Base-by-base conservation (phyloP, 1,140 invertebrate genomes). In the Epicauta chinensis region DNA sequence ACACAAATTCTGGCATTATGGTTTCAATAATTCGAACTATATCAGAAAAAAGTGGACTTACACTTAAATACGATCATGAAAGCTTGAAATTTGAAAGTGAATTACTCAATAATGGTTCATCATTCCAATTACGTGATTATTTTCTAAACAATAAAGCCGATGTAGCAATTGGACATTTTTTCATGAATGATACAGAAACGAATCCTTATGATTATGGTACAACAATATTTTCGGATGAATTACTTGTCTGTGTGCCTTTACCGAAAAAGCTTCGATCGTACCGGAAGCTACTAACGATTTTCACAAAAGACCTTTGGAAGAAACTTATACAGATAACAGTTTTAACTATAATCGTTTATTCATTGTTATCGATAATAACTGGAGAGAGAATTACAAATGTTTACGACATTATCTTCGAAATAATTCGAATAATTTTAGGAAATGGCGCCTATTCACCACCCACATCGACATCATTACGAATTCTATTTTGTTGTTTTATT, bases 201-300 rank as follows among this genome's bases (percentile, higher is more conserved):
- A 30, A 14, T n/a, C 49, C 49, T 42, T 51, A 41, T 34, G 39
- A 51, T 16, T 51, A 42, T 34, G 49, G 49, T 0, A 29, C 49
- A n/a, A 4, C 41, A 2, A 13, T 51, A 5, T 42, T 16, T 16
- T 34, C n/a, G 6, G 49, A 51, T 38, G 6, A 12, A 14, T 11
- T 43, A 4, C 10, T 7, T 2, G 16, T 51, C 4, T 23, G n/a
- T 10, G 16, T 31, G 2, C 30, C 30, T 0, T 37, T 31, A 6
- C 39, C 39, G 6, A 51, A 43, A 29, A 42, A 37, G 29, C 35
- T 51, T 0, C 31, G 43, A 23, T 36, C 32, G 3, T 51, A 51
- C 17, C 16, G n/a, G 16, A 51, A 51, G 14, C 11, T 51, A 6
- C 29, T 43, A 7, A 34, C 23, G 6, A 35, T 51, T 2, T 51